Percentiles rank a stretch among this genome's conserved stretches.
Evolutionary conservation across 2,888 invertebrate genomes (phyloP).

Genomic region (Tenthredo mesomela): DNA sequence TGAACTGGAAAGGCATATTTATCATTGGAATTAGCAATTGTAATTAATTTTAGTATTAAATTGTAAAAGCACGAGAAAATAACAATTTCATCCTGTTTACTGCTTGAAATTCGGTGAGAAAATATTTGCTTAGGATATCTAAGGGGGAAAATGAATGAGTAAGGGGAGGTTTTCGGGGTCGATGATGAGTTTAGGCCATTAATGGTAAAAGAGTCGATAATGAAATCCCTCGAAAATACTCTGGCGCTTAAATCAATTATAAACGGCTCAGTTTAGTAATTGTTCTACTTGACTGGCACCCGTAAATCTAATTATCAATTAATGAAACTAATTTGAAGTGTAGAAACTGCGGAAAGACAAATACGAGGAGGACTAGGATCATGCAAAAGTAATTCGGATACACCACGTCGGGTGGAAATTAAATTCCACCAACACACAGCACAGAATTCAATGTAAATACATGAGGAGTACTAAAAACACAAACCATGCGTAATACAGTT

Average conservation of each 20-base stretch:
- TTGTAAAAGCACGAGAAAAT: not conserved
- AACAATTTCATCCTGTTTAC: not conserved
- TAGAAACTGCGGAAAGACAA: not conserved
- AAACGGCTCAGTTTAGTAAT: constrained; percentile 33
- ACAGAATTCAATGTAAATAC: not conserved
- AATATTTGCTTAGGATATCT: constrained; percentile 29
- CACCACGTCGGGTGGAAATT: not conserved
- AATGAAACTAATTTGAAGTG: constrained; percentile 21
- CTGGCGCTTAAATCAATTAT: constrained; percentile 5
- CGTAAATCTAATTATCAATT: not conserved
- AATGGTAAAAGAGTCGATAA: constrained; percentile 29
- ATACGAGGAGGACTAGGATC: not conserved
- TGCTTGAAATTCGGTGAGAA: not conserved
- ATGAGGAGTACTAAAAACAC: constrained; percentile 6
- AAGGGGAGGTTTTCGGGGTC: constrained; percentile 8
- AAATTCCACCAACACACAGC: not conserved
- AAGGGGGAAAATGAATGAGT: not conserved
- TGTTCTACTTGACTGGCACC: constrained; percentile 20
- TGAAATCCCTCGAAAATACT: constrained; percentile 2
- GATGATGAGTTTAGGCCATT: constrained; percentile 18
- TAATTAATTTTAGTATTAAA: constrained; percentile 7
- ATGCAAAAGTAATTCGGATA: not conserved
- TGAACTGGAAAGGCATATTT: not conserved
- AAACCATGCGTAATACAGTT: not conserved
- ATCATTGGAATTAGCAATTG: not conserved